Evolutionary conservation across 1,140 invertebrate genomes (phyloP), one percentile per base, ranked within the genome.

Genomic region (silkworm (Bombyx mori)): DNA sequence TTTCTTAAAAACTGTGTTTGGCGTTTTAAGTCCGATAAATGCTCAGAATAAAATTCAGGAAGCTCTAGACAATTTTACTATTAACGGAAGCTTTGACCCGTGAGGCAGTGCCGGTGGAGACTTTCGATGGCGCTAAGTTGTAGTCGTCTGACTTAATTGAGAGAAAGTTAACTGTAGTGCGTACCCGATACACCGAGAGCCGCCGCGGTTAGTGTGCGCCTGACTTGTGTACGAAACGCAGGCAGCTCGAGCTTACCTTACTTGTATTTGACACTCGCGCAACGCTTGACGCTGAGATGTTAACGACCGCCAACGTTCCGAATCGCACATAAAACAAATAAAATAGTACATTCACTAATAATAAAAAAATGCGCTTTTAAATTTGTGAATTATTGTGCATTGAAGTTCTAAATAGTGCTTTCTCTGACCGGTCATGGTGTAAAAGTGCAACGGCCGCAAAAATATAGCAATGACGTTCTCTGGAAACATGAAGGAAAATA

Each of bases 111-210:
- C 58, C 65, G 69, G 69, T 61, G 68, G 63, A 63, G 72, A 83
- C 83, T 86, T 86, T 86, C 83, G 81, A 82, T 82, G 73, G 72
- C 69, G 79, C 66, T 66, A 75, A 69, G 62, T 78, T 80, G 76
- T 78, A 68, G 71, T 61, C 62, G 67, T 63, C 66, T 63, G 62
- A 65, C 63, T 63, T 63, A 68, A 60, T 65, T 59, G 63, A 74
- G 83, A 84, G 83, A 84, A 86, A 86, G 82, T 83, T 83, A 86
- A 86, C 80, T 79, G 80, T 85, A 78, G 79, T 80, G 72, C 77
- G 78, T 78, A 64, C 79, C 76, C 75, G 71, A 77, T 81, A 78
- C 26, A 35, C 68, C 72, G 68, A 65, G 61, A 55, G 63, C 51
- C 59, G 62, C 52, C 49, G 18, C 43, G 50, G 58, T 63, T 71